Evolutionary conservation across 2,888 invertebrate species (phyloP), one percentile per base, ranked within the genome.

Genomic region (Marasmarcha lunaedactyla): DNA sequence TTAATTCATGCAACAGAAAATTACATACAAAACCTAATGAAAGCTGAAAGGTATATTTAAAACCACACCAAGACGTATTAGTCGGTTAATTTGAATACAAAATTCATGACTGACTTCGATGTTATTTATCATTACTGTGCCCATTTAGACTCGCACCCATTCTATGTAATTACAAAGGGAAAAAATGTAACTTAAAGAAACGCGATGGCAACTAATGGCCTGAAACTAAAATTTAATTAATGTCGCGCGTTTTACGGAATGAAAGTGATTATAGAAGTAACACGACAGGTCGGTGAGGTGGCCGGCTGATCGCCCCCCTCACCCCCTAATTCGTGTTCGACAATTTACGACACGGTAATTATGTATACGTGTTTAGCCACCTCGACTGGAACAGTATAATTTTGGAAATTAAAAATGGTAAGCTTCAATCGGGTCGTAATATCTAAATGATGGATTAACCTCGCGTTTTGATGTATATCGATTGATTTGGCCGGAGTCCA

Each of bases 191-290:
- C 71, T 73, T 68, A 61, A 79, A 78, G 78, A 73, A 83, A 83
- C 79, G 76, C 79, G 74, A 78, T 67, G 70, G 67, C 67, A 59
- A 76, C 79, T 79, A 81, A 83, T 79, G 81, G 79, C 55, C 79
- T 79, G 78, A 78, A 81, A 78, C 83, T 81, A 84, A 83, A 84
- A 81, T 84, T 84, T 84, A 84, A 84, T 84, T 84, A 84, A 77
- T 83, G 78, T 78, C 81, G 79, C 81, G 79, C 78, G 77, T 79
- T 81, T 71, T 74, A 79, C 63, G 63, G 62, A 81, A 78, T 78
- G 73, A 74, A 77, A 79, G 77, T 83, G 78, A 83, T 83, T 83
- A 83, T 70, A 70, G 66, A 71, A 77, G 70, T 76, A 79, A 81
- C 74, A 70, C 78, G 78, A 76, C 74, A 76, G 68, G 69, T 57